Percentiles rank a stretch among this genome's conserved stretches.
Evolutionary conservation across 2,797 vertebrate genomes (phyloP).

Genomic region (Paguma larvata): DNA sequence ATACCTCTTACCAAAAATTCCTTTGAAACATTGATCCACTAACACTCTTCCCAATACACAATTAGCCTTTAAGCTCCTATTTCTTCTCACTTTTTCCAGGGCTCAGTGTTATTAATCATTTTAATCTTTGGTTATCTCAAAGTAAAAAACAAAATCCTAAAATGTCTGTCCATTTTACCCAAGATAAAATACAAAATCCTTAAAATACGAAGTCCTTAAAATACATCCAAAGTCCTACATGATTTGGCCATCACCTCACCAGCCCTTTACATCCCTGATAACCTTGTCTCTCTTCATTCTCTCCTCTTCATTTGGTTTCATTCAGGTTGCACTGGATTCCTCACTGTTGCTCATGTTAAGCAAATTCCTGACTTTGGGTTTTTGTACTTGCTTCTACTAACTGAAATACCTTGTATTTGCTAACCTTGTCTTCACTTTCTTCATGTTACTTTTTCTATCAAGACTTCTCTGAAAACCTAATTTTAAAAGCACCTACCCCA

Average conservation of each 20-base stretch:
- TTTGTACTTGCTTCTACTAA: not conserved
- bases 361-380: not conserved
- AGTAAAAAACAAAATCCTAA: not conserved
- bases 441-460: not conserved
- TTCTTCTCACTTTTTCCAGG: not conserved
- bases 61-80: not conserved
- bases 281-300: not conserved
- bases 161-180: not conserved
- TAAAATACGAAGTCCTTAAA: not conserved
- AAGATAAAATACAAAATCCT: not conserved
- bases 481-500: not conserved
- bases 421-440: not conserved
- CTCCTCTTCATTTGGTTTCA: too few species aligned
- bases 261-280: not conserved
- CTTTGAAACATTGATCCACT: not conserved
- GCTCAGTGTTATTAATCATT: not conserved
- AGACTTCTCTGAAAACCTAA: not conserved
- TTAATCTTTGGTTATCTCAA: not conserved
- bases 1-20: not conserved
- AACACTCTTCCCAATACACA: not conserved
- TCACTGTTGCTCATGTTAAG: not conserved
- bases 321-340: too few species aligned
- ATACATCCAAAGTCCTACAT: not conserved
- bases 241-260: accelerated
- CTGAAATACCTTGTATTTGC: not conserved